Percentiles rank a stretch among this genome's conserved stretches.
phyloP scores from a whole-genome alignment of 2,797 vertebrate species.

The Prunella strophiata region DNA sequence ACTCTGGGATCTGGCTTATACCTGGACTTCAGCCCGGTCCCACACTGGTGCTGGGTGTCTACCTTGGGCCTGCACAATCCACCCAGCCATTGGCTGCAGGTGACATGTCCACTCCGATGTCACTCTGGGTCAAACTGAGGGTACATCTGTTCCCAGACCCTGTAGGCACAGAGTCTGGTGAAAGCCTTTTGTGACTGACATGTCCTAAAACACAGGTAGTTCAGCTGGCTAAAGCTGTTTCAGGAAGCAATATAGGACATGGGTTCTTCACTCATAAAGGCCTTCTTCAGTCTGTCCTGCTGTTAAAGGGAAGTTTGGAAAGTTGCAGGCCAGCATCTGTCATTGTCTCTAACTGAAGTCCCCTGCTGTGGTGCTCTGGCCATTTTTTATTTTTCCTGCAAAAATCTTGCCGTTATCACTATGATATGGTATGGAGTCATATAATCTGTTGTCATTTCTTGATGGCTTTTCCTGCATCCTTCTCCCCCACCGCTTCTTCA shows the following conservation, averaged over 20 bases:
- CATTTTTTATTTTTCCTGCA: not conserved
- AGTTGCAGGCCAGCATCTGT: not conserved
- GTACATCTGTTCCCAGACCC: too few relatives aligned
- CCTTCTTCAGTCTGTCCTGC: not conserved
- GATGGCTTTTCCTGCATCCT: not conserved
- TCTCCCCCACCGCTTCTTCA: not conserved
- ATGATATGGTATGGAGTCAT: accelerated
- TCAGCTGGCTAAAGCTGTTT: not conserved
- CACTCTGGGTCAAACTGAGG: accelerated
- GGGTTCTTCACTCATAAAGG: not conserved
- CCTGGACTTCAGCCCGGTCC: accelerated
- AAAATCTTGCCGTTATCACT: not conserved
- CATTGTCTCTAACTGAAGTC: not conserved
- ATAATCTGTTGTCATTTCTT: not conserved
- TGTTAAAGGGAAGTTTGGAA: not conserved
- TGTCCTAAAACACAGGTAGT: not conserved
- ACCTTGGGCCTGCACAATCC: not conserved
- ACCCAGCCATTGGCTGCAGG: accelerated
- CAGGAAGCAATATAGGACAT: not conserved
- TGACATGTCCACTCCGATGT: accelerated
- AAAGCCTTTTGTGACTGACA: not conserved
- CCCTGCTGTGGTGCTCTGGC: not conserved
- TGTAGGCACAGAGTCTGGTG: not conserved
- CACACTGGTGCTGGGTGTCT: accelerated
- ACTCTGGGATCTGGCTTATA: not conserved